phyloP scores from a whole-genome alignment of 2,888 invertebrate genomes.

The Pseudolycoriella hygida region DNA sequence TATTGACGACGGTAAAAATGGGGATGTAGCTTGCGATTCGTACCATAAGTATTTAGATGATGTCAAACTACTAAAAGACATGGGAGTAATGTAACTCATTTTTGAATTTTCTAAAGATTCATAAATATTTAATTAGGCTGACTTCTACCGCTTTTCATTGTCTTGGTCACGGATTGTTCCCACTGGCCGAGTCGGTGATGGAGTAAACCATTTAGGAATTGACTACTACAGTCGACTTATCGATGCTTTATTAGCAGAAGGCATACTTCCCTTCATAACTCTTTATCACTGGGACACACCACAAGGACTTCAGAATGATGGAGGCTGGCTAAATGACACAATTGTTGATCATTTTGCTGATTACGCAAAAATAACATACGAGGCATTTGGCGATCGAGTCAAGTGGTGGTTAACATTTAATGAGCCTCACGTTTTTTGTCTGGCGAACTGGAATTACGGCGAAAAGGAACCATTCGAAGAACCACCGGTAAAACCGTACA shows the following conservation, averaged over 20 bases:
- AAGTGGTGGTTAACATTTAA: slow-evolving; percentile 18
- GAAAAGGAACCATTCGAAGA: background rate
- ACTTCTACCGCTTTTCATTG: too few relatives aligned
- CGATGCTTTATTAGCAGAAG: slow-evolving; percentile 28
- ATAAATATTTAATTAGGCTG: too few relatives aligned
- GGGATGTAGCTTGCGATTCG: too few relatives aligned
- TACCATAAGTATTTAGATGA: too few relatives aligned
- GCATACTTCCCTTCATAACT: slow-evolving; percentile 50
- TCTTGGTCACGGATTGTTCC: too few relatives aligned
- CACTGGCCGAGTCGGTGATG: too few relatives aligned
- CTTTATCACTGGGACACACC: slow-evolving; percentile 57
- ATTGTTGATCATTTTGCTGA: slow-evolving; percentile 46
- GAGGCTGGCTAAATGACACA: slow-evolving; percentile 48
- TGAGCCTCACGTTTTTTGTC: background rate
- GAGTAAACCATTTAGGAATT: background rate
- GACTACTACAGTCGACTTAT: slow-evolving; percentile 31
- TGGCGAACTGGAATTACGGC: background rate
- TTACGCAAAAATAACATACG: slow-evolving; percentile 41
- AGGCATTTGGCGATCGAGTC: slow-evolving; percentile 42
- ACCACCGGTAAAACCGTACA: background rate
- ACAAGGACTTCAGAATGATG: slow-evolving; percentile 41
- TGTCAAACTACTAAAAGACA: too few relatives aligned
- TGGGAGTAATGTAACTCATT: too few relatives aligned
- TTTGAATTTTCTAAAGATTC: too few relatives aligned
- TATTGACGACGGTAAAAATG: too few relatives aligned